phyloP scores from a whole-genome alignment of 2,797 vertebrate genomes.

The Aplochiton taeniatus region DNA sequence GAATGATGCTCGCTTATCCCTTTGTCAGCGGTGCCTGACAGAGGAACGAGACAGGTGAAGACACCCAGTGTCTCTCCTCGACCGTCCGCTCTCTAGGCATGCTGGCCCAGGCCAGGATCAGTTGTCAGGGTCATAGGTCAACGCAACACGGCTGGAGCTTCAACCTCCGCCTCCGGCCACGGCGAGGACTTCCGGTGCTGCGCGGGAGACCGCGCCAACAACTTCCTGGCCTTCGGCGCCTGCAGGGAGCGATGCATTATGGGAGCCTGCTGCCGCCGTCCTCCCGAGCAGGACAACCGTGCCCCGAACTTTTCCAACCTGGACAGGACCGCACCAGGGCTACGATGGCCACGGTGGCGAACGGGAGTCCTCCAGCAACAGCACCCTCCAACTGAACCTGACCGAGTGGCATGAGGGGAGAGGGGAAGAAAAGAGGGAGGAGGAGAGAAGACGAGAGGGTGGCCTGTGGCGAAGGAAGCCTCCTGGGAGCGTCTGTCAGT shows the following conservation, averaged over 20 bases:
- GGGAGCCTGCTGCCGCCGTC: slow-evolving; percentile 60
- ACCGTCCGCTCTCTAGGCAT: slow-evolving; percentile 46
- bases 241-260: slow-evolving; percentile 54
- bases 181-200: slow-evolving; percentile 58
- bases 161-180: slow-evolving; percentile 40
- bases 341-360: slow-evolving; percentile 24
- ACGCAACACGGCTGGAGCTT: slow-evolving; percentile 50
- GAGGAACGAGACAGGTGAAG: slow-evolving; percentile 20
- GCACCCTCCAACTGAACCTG: slow-evolving; percentile 30
- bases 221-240: slow-evolving; percentile 46
- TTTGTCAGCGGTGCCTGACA: neutral
- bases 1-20: neutral
- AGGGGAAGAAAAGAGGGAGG: slow-evolving; percentile 12
- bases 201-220: slow-evolving; percentile 53
- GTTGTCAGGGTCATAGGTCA: slow-evolving; percentile 32
- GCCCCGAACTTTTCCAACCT: slow-evolving; percentile 11
- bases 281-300: slow-evolving; percentile 12
- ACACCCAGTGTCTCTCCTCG: slow-evolving; percentile 28
- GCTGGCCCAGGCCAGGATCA: slow-evolving; percentile 48
- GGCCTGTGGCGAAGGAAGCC: slow-evolving; percentile 29
- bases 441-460: slow-evolving; percentile 13
- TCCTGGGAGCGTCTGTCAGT: slow-evolving; percentile 42
- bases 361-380: slow-evolving; percentile 26
- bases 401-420: slow-evolving; percentile 26
- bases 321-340: slow-evolving; percentile 6